Conservation (phyloP, 92 coral and sea anemone genomes). For the Zoanthus sansibaricus region DNA sequence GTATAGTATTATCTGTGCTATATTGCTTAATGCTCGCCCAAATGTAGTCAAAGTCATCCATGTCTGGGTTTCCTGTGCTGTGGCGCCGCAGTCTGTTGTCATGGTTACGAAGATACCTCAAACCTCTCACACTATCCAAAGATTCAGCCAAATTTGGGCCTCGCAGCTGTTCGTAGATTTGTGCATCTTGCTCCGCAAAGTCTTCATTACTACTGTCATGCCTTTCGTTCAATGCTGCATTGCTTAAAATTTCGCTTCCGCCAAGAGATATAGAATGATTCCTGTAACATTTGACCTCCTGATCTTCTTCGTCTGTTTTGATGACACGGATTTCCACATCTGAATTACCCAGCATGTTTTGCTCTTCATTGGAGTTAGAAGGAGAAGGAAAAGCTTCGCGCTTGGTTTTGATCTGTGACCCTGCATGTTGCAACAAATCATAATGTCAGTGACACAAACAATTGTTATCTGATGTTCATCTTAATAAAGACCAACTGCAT, state of each 20-base stretch:
- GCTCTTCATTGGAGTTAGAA: background rate
- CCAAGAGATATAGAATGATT: background rate
- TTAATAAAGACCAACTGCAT: too few species aligned
- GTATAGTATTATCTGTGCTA: conserved; percentile 1
- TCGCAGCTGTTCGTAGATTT: background rate
- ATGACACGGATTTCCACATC: background rate
- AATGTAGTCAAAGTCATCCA: background rate
- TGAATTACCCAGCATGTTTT: background rate
- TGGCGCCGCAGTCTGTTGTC: background rate
- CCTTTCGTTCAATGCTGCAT: too few species aligned
- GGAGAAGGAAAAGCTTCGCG: too few species aligned
- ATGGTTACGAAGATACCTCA: conserved; percentile 18
- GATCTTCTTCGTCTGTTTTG: background rate
- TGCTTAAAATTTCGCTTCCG: background rate
- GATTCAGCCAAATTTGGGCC: background rate
- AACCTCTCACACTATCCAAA: conserved; percentile 7
- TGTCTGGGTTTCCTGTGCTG: background rate
- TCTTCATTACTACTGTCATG: background rate
- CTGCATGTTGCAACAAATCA: too few species aligned
- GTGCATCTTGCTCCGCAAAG: background rate
- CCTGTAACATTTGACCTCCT: background rate
- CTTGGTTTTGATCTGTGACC: too few species aligned
- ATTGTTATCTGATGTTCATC: too few species aligned
- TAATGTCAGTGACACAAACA: too few species aligned
- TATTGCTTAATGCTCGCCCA: background rate